Evolutionary conservation across 2,888 invertebrate species (phyloP).

Genomic region (Ophraella communa): DNA sequence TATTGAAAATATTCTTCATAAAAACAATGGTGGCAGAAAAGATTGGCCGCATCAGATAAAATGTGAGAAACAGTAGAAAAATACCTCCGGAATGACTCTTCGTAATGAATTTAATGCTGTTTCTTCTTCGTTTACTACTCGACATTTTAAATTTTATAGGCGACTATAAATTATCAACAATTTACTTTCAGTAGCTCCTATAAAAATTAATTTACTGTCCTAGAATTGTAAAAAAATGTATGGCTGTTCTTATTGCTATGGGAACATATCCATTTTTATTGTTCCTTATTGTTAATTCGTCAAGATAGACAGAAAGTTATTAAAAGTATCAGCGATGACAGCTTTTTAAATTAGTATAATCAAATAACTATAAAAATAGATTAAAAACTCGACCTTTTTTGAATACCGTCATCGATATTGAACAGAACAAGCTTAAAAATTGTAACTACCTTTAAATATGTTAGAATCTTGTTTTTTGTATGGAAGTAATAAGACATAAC

Average conservation of each 20-base stretch:
- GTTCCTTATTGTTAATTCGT: conserved; percentile 6
- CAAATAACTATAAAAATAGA: not conserved
- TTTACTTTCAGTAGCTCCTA: conserved; percentile 31
- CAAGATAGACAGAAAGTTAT: conserved; percentile 1
- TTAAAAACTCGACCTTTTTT: no score
- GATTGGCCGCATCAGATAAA: conserved; percentile 18
- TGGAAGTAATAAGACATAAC: no score
- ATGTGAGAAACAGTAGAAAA: conserved; percentile 30
- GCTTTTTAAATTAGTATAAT: not conserved
- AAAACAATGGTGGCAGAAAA: conserved; percentile 17
- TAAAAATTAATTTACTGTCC: conserved; percentile 27
- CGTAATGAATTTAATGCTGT: conserved; percentile 26
- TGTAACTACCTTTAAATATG: no score
- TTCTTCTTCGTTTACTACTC: conserved; percentile 32
- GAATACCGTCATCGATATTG: no score
- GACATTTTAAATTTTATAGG: conserved; percentile 29
- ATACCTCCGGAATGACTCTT: conserved; percentile 12
- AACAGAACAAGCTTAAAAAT: no score
- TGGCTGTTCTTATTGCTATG: conserved; percentile 12
- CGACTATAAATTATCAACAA: conserved; percentile 29
- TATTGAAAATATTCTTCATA: conserved; percentile 17
- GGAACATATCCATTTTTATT: conserved; percentile 8
- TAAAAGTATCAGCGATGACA: not conserved
- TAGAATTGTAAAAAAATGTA: conserved; percentile 22
- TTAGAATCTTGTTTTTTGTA: no score